phyloP scores from a whole-genome alignment of 1,140 invertebrate species.

The Helicoverpa zea region DNA sequence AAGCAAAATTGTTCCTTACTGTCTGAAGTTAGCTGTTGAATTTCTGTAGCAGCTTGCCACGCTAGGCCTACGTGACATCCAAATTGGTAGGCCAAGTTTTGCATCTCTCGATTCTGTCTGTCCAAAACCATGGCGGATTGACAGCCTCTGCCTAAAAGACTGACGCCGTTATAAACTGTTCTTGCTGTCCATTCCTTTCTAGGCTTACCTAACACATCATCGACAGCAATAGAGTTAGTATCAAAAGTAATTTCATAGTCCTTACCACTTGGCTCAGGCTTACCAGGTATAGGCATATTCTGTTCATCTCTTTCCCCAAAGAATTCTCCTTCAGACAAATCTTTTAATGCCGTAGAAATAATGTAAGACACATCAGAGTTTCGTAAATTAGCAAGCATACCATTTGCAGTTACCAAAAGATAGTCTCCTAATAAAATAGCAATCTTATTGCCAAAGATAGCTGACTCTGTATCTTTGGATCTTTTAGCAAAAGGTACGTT shows the following conservation, averaged over 20 bases:
- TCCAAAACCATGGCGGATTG: conserved; percentile 93
- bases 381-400: conserved; percentile 91
- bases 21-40: conserved; percentile 81
- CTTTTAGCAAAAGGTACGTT: conserved; percentile 89
- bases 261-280: conserved; percentile 78
- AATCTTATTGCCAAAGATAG: conserved; percentile 95
- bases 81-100: conserved; percentile 92
- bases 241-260: conserved; percentile 74
- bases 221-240: conserved; percentile 73
- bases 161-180: conserved; percentile 92
- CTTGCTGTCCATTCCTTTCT: conserved; percentile 94
- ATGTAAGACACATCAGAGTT: conserved; percentile 93
- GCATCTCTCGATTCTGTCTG: conserved; percentile 89
- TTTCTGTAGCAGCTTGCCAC: conserved; percentile 91
- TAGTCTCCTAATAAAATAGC: conserved; percentile 96
- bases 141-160: conserved; percentile 94
- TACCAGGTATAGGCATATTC: conserved; percentile 92
- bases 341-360: conserved; percentile 93
- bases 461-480: conserved; percentile 80
- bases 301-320: conserved; percentile 92
- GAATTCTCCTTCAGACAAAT: conserved; percentile 95
- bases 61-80: conserved; percentile 94
- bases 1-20: conserved; percentile 88
- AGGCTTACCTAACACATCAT: conserved; percentile 88
- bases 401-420: conserved; percentile 93